These are phyloP conservation scores for Pleuronectes platessa DNA, from an alignment of 2,113 vertebrate genomes.

Conservation along the genomic window DNA sequence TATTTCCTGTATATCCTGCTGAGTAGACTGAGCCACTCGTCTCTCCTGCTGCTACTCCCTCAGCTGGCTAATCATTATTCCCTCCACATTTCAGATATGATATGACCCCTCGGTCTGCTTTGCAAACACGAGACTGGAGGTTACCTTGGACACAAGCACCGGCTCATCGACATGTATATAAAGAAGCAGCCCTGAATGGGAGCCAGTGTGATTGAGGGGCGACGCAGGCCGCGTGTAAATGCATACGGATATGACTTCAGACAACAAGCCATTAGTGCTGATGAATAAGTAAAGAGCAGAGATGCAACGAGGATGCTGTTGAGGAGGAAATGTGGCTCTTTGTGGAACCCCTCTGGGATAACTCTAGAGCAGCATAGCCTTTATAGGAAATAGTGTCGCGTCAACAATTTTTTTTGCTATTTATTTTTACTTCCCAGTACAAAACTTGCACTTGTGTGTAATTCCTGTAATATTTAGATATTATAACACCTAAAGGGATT, in stretches of 20 bases:
- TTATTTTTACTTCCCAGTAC: neutral
- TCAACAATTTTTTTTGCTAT: neutral
- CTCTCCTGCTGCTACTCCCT: conserved; percentile 25
- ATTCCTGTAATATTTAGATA: neutral
- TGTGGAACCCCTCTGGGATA: conserved; percentile 23
- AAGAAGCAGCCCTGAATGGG: neutral
- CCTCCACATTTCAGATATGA: neutral
- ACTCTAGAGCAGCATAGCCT: neutral
- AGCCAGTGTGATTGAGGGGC: neutral
- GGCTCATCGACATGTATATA: neutral
- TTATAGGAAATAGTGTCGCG: neutral
- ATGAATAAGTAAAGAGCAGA: conserved; percentile 78
- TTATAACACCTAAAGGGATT: neutral
- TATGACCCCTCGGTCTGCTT: neutral
- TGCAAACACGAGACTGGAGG: neutral
- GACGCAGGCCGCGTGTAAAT: conserved; percentile 39
- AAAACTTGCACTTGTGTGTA: neutral
- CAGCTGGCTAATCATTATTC: conserved; percentile 26
- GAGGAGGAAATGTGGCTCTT: conserved; percentile 35
- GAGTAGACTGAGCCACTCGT: conserved; percentile 37
- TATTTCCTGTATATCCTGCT: conserved; percentile 83
- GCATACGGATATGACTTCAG: conserved; percentile 49
- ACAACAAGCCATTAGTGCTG: conserved; percentile 67
- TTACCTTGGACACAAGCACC: neutral
- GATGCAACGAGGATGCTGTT: conserved; percentile 39